Percentiles rank a stretch among this genome's conserved stretches.
These are phyloP conservation scores for Drosophila ficusphila DNA, from an alignment of 1,140 invertebrate genomes.

Conservation along the genomic window DNA sequence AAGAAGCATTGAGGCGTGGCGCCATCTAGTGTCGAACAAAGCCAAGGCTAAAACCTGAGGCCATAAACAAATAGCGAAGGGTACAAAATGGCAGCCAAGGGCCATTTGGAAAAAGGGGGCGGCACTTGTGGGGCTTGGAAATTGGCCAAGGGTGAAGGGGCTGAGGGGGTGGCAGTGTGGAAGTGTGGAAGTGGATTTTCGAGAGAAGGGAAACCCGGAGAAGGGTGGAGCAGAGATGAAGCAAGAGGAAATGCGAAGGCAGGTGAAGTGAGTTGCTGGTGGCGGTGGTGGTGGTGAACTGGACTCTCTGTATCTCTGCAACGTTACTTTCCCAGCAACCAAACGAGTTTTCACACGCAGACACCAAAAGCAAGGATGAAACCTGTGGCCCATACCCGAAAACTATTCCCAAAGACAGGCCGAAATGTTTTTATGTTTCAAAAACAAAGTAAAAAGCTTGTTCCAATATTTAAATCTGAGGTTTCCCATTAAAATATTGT, in stretches of 20 bases:
- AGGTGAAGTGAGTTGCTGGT: conserved; percentile 22
- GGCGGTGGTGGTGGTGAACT: conserved; percentile 9
- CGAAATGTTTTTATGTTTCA: not conserved
- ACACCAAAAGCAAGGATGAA: not conserved
- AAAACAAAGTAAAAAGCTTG: not conserved
- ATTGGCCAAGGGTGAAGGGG: conserved; percentile 40
- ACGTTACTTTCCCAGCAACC: conserved; percentile 38
- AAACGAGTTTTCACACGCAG: conserved; percentile 39
- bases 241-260: conserved; percentile 18
- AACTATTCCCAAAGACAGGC: not conserved
- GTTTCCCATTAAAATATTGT: too few relatives aligned
- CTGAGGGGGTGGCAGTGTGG: not conserved
- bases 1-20: conserved; percentile 40
- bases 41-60: conserved; percentile 44
- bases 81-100: conserved; percentile 60
- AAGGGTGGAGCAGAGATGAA: conserved; percentile 17
- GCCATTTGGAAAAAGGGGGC: conserved; percentile 29
- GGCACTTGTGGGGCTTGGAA: conserved; percentile 67
- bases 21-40: conserved; percentile 41
- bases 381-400: not conserved
- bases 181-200: not conserved
- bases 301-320: conserved; percentile 13
- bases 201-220: not conserved
- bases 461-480: too few relatives aligned
- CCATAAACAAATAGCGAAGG: conserved; percentile 36